Conservation (phyloP, 2,888 invertebrate genomes). For the Nasonovia ribisnigri region DNA sequence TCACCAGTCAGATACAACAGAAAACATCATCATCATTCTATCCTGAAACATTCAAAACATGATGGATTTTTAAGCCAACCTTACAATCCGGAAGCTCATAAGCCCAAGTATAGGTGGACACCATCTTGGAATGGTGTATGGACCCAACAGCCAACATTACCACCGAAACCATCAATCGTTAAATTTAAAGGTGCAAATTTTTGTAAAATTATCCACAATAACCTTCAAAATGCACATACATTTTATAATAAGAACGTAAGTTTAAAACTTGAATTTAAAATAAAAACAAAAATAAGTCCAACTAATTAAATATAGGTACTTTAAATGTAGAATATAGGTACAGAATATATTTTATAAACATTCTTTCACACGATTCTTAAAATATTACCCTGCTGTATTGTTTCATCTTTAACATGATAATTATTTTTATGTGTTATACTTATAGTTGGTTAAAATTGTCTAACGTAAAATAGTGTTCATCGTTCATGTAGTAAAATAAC, state of each 20-base stretch:
- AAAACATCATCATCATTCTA: conserved; percentile 71
- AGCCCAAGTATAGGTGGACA: conserved; percentile 83
- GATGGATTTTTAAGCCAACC: conserved; percentile 76
- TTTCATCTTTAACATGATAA: not conserved
- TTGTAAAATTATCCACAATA: conserved; percentile 22
- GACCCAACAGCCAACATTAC: conserved; percentile 65
- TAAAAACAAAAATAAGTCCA: not conserved
- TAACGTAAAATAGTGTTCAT: not conserved
- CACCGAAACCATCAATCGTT: conserved; percentile 74
- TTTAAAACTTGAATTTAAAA: not conserved
- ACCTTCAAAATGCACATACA: conserved; percentile 19
- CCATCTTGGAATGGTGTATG: conserved; percentile 73
- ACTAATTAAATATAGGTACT: not conserved
- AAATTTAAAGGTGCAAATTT: conserved; percentile 78
- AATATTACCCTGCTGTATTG: not conserved
- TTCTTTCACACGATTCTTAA: not conserved
- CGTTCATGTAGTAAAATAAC: not conserved
- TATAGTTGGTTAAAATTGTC: not conserved
- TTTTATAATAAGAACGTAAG: not conserved
- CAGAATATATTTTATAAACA: not conserved
- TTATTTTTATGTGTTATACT: not conserved
- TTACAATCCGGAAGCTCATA: conserved; percentile 82
- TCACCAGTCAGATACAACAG: conserved; percentile 70
- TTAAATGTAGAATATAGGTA: not conserved
- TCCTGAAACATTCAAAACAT: conserved; percentile 69